These are phyloP conservation scores for Sitta europaea DNA, from an alignment of 2,113 vertebrate species.

Conservation along the genomic window DNA sequence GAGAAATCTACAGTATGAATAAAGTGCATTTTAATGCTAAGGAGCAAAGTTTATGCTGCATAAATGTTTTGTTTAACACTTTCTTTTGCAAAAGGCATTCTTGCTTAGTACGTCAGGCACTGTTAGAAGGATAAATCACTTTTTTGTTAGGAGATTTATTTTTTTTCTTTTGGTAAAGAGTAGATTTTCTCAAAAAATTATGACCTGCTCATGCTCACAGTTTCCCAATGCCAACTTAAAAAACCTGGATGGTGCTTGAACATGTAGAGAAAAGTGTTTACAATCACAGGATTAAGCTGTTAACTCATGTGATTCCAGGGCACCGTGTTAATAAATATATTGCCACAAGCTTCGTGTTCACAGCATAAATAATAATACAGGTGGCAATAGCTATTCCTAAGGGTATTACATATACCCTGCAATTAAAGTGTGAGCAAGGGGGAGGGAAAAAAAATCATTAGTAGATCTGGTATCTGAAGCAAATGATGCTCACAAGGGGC, in stretches of 20 bases:
- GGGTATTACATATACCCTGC: slow-evolving; percentile 71
- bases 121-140: slow-evolving; percentile 15
- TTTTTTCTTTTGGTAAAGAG: neutral
- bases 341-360: slow-evolving; percentile 73
- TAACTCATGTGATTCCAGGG: slow-evolving; percentile 68
- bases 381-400: slow-evolving; percentile 74
- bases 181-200: slow-evolving; percentile 15
- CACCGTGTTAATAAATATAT: slow-evolving; percentile 74
- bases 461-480: slow-evolving; percentile 59
- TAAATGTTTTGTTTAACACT: slow-evolving; percentile 76
- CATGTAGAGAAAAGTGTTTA: slow-evolving; percentile 59
- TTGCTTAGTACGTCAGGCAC: neutral
- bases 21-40: slow-evolving; percentile 78
- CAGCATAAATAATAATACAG: slow-evolving; percentile 77
- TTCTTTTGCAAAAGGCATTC: slow-evolving; percentile 60
- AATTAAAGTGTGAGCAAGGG: slow-evolving; percentile 71
- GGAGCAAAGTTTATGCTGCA: slow-evolving; percentile 75
- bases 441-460: slow-evolving; percentile 66
- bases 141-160: neutral
- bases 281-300: slow-evolving; percentile 69
- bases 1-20: slow-evolving; percentile 77
- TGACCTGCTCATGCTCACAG: neutral
- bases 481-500: slow-evolving; percentile 66
- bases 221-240: slow-evolving; percentile 49
- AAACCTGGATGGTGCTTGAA: slow-evolving; percentile 37